Percentiles rank a stretch among this genome's conserved stretches.
phyloP scores from a whole-genome alignment of 2,888 invertebrate genomes.

The Limnephilus auricula region DNA sequence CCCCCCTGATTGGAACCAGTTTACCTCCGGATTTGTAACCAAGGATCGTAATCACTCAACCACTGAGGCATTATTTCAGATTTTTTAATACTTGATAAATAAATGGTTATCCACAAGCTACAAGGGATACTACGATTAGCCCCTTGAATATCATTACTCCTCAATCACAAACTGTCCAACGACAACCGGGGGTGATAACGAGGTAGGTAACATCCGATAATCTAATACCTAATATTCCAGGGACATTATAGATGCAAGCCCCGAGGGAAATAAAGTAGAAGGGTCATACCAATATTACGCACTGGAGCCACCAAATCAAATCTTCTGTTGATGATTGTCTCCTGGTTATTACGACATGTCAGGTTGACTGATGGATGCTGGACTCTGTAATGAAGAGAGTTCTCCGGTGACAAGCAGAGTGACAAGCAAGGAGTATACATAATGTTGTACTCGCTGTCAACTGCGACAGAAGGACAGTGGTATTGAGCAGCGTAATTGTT shows the following conservation, averaged over 20 bases:
- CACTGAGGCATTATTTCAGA: too few species aligned
- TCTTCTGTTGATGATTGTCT: not conserved
- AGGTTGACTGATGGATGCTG: not conserved
- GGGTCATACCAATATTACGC: not conserved
- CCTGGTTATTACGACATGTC: not conserved
- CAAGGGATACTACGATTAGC: not conserved
- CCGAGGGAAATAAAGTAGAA: not conserved
- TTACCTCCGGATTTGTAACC: too few species aligned
- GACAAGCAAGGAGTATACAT: not conserved
- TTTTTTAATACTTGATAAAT: not conserved
- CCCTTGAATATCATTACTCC: not conserved
- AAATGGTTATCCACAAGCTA: not conserved
- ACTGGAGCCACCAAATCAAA: not conserved
- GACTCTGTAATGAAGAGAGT: not conserved
- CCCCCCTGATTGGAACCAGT: too few species aligned
- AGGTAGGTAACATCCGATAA: not conserved
- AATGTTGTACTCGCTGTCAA: not conserved
- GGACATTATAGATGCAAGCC: constrained; percentile 3
- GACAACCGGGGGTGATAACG: not conserved
- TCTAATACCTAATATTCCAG: not conserved
- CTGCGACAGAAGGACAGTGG: not conserved
- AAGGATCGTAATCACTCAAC: too few species aligned
- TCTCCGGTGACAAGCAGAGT: not conserved
- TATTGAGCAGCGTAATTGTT: not conserved
- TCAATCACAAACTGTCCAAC: not conserved